Conservation (phyloP, 2,113 vertebrate genomes). For the Nothoprocta pentlandii region DNA sequence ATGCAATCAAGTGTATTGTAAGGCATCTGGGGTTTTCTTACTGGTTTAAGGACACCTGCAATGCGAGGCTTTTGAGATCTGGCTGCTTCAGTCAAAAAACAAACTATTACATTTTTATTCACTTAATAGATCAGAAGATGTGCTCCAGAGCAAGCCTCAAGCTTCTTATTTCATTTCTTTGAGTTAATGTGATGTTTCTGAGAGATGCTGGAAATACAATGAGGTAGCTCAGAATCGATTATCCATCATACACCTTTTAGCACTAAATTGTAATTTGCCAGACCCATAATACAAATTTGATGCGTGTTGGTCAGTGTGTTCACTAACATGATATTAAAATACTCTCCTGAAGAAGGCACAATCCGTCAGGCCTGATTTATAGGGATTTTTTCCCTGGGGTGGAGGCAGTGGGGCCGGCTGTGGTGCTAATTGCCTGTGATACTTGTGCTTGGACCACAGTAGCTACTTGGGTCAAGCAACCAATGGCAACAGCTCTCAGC, state of each 20-base stretch:
- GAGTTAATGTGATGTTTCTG: neutral
- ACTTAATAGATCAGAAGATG: neutral
- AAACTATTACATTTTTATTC: neutral
- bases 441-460: neutral
- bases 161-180: neutral
- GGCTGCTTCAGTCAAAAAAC: neutral
- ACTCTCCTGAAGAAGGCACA: neutral
- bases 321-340: neutral
- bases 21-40: neutral
- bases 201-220: neutral
- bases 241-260: neutral
- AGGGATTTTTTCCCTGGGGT: fast-evolving
- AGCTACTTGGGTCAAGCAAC: neutral
- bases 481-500: neutral
- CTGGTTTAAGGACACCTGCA: neutral
- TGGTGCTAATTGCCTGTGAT: neutral
- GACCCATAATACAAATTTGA: fast-evolving
- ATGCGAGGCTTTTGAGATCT: neutral
- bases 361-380: fast-evolving
- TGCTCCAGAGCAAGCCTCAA: neutral
- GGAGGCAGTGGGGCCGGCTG: neutral
- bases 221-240: fast-evolving
- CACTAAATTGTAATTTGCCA: neutral
- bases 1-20: constrained; percentile 38
- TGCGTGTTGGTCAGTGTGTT: neutral